Conservation (phyloP, 2,113 vertebrate species). For the Pelmatolapia mariae region DNA sequence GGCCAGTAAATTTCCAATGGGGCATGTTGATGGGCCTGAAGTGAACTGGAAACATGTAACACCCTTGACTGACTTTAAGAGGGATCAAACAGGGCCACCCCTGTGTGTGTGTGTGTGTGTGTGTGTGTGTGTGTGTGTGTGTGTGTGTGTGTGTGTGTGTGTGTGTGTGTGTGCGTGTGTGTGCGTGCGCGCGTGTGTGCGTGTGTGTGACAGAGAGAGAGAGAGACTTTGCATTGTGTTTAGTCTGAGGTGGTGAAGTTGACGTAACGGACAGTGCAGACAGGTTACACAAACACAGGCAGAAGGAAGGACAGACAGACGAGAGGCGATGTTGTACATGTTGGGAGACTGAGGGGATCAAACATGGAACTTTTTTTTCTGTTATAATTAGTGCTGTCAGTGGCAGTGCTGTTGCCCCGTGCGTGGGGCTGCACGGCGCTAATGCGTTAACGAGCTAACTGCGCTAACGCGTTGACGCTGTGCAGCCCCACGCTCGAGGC, state of each 20-base stretch:
- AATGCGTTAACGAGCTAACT: background rate
- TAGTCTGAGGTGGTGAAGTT: background rate
- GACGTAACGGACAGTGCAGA: background rate
- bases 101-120: background rate
- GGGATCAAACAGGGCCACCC: background rate
- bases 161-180: background rate
- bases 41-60: conserved; percentile 40
- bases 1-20: conserved; percentile 37
- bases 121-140: background rate
- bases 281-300: background rate
- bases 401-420: background rate
- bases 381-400: background rate
- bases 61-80: conserved; percentile 39
- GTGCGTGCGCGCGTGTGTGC: background rate
- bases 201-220: background rate
- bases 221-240: background rate
- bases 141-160: background rate
- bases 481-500: too few species aligned
- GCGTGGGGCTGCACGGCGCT: background rate
- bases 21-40: conserved; percentile 34
- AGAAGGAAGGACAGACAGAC: background rate
- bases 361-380: background rate
- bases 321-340: background rate
- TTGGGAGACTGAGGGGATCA: background rate
- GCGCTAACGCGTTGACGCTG: background rate